Evolutionary conservation across 1,140 invertebrate species (phyloP), one percentile per base, ranked within the genome.

Genomic region (Nylanderia fulva): DNA sequence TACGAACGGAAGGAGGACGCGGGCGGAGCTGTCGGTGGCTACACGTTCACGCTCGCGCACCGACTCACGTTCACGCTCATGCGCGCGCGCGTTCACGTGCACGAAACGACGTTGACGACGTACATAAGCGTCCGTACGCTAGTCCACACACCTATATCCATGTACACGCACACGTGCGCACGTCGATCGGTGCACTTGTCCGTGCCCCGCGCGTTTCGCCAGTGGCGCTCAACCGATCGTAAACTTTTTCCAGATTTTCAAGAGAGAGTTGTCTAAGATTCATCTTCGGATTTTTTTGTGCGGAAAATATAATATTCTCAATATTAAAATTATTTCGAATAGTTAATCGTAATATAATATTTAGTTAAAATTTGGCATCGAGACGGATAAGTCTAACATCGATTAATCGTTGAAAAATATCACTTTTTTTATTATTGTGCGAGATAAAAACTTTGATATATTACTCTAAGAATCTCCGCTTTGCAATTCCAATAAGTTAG

Each of bases 11-110:
- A 80, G 85, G 85, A 90, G 79, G 79, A 86, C 69, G 86, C 86
- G 88, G 89, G 74, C 80, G 68, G 85, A 85, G 89, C 83, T 80
- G 90, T 88, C 90, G 90, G 88, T 87, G 90, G 84, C 85, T 91
- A 71, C 84, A 91, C 90, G 84, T 85, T 87, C 90, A 85, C 90
- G 90, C 76, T 79, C 74, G 33, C 42, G 27, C 13, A 15, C 42
- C 13, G 13, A 45, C 42, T 45, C 84, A 91, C 90, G 83, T 85
- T 87, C 90, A 85, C 89, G 90, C 76, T 79, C 74, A 15, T 48
- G 45, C 45, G 45, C 45, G 45, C 45, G 27, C 42, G 27, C 21
- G 84, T 87, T 80, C 86, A 74, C 86, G 61, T 77, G 71, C 80
- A 76, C 68, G 79, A 63, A 83, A 88, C 84, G 82, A 75, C 76